These are phyloP conservation scores for Trematomus loennbergii DNA, from an alignment of 2,113 vertebrate species.

Conservation along the genomic window DNA sequence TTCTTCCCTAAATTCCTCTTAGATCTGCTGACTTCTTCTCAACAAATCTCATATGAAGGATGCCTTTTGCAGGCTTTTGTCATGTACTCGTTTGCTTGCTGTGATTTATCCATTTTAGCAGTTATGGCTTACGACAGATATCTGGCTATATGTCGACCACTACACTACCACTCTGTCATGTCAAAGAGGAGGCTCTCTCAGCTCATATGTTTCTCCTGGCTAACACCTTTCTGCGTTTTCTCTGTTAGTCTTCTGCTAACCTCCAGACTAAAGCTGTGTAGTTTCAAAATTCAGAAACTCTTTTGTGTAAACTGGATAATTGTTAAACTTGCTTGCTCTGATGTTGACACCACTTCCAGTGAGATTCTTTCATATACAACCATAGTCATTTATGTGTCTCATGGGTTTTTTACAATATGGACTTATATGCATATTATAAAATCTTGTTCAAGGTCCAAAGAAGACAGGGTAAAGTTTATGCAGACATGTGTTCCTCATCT, in stretches of 20 bases:
- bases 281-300: conserved; percentile 26
- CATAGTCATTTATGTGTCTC: conserved; percentile 16
- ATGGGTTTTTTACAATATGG: conserved; percentile 63
- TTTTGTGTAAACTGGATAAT: conserved; percentile 62
- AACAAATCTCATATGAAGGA: conserved; percentile 44
- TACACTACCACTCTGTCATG: conserved; percentile 56
- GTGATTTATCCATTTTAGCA: conserved; percentile 56
- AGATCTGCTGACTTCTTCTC: conserved; percentile 27
- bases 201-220: conserved; percentile 55
- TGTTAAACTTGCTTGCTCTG: conserved; percentile 47
- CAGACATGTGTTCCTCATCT: conserved; percentile 71
- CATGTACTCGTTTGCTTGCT: conserved; percentile 48
- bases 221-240: not conserved
- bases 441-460: conserved; percentile 34
- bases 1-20: conserved; percentile 65
- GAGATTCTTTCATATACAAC: conserved; percentile 1
- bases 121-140: conserved; percentile 67
- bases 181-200: conserved; percentile 33
- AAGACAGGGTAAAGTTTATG: conserved; percentile 52
- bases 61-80: conserved; percentile 62
- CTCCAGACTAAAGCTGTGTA: conserved; percentile 29
- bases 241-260: not conserved
- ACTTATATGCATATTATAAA: conserved; percentile 53
- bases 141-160: conserved; percentile 60
- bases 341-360: conserved; percentile 1